Evolutionary conservation across 2,888 invertebrate species (phyloP), one percentile per base, ranked within the genome.

Genomic region (Cephonodes hylas): DNA sequence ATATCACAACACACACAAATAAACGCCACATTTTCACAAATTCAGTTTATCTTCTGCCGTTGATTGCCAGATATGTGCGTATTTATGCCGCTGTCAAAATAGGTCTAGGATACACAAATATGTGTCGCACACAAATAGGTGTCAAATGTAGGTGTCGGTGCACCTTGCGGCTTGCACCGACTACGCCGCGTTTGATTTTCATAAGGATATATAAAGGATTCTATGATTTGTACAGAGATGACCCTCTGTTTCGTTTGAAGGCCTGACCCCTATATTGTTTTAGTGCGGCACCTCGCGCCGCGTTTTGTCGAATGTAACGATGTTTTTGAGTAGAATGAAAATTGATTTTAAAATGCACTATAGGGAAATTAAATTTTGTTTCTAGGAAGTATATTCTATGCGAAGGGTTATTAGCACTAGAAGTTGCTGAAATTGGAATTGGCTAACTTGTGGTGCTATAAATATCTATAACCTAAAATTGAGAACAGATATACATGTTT

Each of bases 161-260:
- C 59, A 48, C 48, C 53, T 48, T 53, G 59, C 59, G 53, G 81
- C 80, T 80, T 80, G 76, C 79, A 77, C 76, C 72, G 64, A 88
- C 86, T 88, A 81, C 81, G 71, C 64, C 72, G 75, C 72, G 75
- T 71, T 73, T 77, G 80, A 83, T 84, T 83, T 85, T 83, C 83
- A 84, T 86, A 85, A 88, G 84, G 85, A 89, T 87, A 88, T 91
- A 82, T 89, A 88, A 91, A 84, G 83, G 80, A 80, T 80, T 80
- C 83, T 85, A 86, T 88, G 86, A 88, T 90, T 90, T 90, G 89
- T 86, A 84, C 79, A 79, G 81, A 84, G 81, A 76, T 76, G 74
- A 76, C 82, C 84, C 85, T 84, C 86, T 81, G 77, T 74, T 75
- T 67, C 70, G 74, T 77, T 80, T 80, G 88, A 91, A 92, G 92